Evolutionary conservation across 2,797 vertebrate genomes (phyloP).

Genomic region (Coluber constrictor): DNA sequence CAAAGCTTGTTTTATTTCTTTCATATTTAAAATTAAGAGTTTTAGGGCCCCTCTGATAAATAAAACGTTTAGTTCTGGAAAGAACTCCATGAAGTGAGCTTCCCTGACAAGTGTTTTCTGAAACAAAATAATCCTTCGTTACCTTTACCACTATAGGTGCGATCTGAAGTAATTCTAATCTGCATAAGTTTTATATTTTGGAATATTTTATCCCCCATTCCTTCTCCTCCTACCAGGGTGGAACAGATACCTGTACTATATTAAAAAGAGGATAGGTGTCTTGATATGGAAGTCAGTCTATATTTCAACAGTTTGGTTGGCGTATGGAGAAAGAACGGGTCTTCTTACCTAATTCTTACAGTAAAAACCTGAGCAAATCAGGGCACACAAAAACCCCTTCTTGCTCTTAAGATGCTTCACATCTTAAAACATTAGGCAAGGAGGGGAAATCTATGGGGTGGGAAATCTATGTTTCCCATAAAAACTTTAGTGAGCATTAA

Average conservation of each 20-base stretch:
- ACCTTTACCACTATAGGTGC: neutral
- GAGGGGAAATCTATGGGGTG: neutral
- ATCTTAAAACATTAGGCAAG: neutral
- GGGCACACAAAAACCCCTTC: neutral
- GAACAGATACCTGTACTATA: neutral
- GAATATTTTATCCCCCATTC: neutral
- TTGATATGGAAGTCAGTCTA: neutral
- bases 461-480: neutral
- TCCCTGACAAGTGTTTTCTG: neutral
- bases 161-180: neutral
- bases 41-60: neutral
- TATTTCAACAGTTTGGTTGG: conserved; percentile 3
- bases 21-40: neutral
- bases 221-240: neutral
- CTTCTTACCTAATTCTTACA: conserved; percentile 43
- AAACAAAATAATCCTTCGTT: neutral
- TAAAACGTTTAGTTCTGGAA: neutral
- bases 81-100: neutral
- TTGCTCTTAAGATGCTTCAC: neutral
- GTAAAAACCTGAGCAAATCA: neutral
- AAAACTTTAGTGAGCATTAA: neutral
- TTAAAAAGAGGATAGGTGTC: neutral
- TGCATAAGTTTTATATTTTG: neutral
- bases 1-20: neutral
- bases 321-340: neutral